phyloP scores from a whole-genome alignment of 2,113 vertebrate species.

The Calyptomena viridis region DNA sequence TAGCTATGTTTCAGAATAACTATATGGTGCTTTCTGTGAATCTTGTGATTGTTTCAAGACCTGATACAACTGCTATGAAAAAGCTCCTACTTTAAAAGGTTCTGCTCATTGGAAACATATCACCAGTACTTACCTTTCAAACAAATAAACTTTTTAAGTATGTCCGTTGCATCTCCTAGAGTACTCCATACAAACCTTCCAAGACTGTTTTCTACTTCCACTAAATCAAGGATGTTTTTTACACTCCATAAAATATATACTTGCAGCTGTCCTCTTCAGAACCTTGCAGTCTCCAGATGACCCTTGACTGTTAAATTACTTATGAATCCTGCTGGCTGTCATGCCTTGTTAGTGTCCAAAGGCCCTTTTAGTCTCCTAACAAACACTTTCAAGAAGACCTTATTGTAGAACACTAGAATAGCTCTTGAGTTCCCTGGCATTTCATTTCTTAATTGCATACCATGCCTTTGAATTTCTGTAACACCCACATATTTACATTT shows the following conservation, averaged over 20 bases:
- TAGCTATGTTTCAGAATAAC: neutral
- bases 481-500: neutral
- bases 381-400: neutral
- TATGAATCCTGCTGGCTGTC: slow-evolving; percentile 43
- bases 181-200: neutral
- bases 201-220: neutral
- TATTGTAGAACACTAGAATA: neutral
- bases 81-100: neutral
- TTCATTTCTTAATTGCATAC: slow-evolving; percentile 13
- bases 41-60: neutral
- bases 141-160: neutral
- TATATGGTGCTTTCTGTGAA: neutral
- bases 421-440: neutral
- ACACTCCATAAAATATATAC: neutral
- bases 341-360: slow-evolving; percentile 44
- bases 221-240: slow-evolving; percentile 9
- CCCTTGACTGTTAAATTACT: slow-evolving; percentile 50
- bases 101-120: neutral
- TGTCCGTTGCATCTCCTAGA: neutral
- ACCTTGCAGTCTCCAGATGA: slow-evolving; percentile 27
- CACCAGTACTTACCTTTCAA: neutral
- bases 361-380: slow-evolving; percentile 1
- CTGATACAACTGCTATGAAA: neutral
- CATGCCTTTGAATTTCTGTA: neutral
- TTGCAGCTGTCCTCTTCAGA: slow-evolving; percentile 19